Base-by-base conservation (phyloP, 2,113 vertebrate species). In the Grus americana region DNA sequence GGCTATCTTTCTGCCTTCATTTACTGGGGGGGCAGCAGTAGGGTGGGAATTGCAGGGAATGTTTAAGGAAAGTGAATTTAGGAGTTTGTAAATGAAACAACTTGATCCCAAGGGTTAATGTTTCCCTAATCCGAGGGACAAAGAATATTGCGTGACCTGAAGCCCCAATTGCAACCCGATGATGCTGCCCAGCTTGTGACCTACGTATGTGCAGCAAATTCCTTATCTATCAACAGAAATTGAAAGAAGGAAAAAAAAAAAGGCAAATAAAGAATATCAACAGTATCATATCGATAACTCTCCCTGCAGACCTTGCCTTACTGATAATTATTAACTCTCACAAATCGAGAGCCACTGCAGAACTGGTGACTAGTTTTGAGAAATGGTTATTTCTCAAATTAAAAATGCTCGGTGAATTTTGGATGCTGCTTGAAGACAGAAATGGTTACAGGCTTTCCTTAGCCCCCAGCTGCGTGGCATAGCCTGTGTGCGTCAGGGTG, bases 301-400 rank as follows among this genome's bases (percentile, higher is more conserved):
- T 84, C 89, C 52, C 65, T 55, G 61, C 76, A 87, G 91, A 89
- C 80, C 84, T 89, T 94, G 80, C 80, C 50, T 71, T 67, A 36
- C 65, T 68, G 75, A 27, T 75, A 92, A 97, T 95, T 44, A 96
- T 91, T 95, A 94, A 97, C 91, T 79, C n/a, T 34, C 29, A 26
- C 52, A 71, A 89, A 71, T 29, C 11, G 52, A 92, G 42, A 84
- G 13, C 38, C 26, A 24, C 42, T 52, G 54, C 54, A 62, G 46
- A 79, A 61, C 58, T 65, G 3, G 0, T 73, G 83, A 76, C n/a
- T 34, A 76, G 40, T 42, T 42, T 42, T 1, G 1, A 58, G 13
- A 42, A 42, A 42, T 42, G 40, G 9, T 36, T 3, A n/a, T 38
- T 78, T 81, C 78, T 79, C 47, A 67, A 20, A 58, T 54, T 50